Evolutionary conservation across 1,140 invertebrate genomes (phyloP), one percentile per base, ranked within the genome.

Genomic region (Oscheius sp.): DNA sequence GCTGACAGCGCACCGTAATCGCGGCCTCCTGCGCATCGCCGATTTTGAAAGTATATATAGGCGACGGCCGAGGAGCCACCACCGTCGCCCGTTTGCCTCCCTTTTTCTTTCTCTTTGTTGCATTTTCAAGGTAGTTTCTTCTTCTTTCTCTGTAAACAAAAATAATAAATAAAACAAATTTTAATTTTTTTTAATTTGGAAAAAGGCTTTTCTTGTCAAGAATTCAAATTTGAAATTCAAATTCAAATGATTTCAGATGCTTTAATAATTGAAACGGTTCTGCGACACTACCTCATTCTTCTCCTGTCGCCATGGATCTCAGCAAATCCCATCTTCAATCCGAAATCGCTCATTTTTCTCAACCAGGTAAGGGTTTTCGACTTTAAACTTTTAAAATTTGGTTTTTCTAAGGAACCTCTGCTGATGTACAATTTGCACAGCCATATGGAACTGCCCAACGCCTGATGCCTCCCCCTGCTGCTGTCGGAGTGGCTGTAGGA

Each of bases 1-100:
- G 49, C 49, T 55, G 49, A 55, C 49, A 55, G 28, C 49, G 15
- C 28, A 55, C 49, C 49, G 49, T 55, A 55, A 20, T 4, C 23
- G 15, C 7, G 28, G 15, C 7, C 15, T 13, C 49, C 49, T 55
- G 49, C 49, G 49, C 49, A 26, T 55, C 49, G 4, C 4, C 49
- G 49, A 55, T 55, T 55, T 55, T 55, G 7, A 55, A 55, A 55
- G 49, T 55, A 55, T 55, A 42, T 42, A 55, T 55, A 55, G 49
- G 23, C 49, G 28, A 55, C 49, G 49, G 7, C n/a, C 49, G 49
- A 13, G 49, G 49, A 55, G 49, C 49, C 28, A 15, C 7, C 7
- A 55, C 49, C 49, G 28, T 55, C 49, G 49, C 49, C 49, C 49
- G 28, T 55, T 55, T 55, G 7, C 23, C 49, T 55, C 23, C 49